Base-by-base conservation (phyloP, 1,140 invertebrate species). In the Zaprionus gabonicus region DNA sequence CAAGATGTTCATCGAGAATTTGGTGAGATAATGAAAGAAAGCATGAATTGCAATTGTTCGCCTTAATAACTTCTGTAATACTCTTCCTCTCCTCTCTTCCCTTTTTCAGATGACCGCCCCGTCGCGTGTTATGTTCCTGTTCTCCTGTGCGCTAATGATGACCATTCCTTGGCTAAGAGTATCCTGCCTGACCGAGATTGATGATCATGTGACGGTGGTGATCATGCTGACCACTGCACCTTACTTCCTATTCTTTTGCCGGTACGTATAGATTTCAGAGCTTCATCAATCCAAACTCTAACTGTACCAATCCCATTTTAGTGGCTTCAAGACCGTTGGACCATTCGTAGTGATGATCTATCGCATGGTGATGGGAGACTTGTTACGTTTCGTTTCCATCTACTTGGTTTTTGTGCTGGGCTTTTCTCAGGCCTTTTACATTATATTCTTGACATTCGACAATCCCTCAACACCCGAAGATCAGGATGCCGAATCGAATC, bases 331-430 rank as follows among this genome's bases (percentile, higher is more conserved):
- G 92, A 98, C 98, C 0, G 98, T 99, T 0, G 99, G 99, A 1
- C 98, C 99, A 7, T 99, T 99, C 95, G 98, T 99, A 5, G 98
- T 99, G 60, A 99, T 99, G 99, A 99, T 99, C 76, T 99, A 99
- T 93, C 95, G 98, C 78, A 99, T 99, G 98, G 96, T 99, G 23
- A 97, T 97, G 94, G 98, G 98, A 72, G 99, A 99, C 94, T 93
- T 99, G 17, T 93, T 99, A 7, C 95, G 98, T 80, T 99, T 99
- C 93, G 98, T 98, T 46, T 97, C 96, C 31, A 99, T 99, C 86
- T 99, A 99, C 93, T 93, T 98, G 51, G 97, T 99, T 0, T 99
- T 99, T 91, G 97, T 99, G 0, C 96, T 99, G 95, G 98, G 98
- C 73, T 99, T 99, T 93, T 98, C 98, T 15, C 98, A 99, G 97